Evolutionary conservation across 2,797 vertebrate species (phyloP).

Genomic region (Fundulus diaphanus): DNA sequence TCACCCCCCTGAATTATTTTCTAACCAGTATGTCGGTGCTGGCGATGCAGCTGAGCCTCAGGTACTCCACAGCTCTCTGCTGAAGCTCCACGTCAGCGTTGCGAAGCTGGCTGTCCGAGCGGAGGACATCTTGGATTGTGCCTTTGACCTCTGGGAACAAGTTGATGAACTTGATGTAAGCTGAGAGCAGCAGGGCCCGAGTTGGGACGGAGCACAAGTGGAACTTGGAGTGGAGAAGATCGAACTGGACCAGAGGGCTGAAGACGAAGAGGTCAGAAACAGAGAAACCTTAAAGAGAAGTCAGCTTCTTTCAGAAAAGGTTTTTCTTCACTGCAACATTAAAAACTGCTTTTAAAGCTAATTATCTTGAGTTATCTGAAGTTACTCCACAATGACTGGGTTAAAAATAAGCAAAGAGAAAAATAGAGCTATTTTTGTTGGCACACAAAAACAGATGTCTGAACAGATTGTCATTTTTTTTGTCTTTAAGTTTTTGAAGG

Average conservation of each 20-base stretch:
- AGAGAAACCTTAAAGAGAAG: background rate
- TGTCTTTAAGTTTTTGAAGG: too few species aligned
- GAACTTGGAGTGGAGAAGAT: slow-evolving; percentile 94
- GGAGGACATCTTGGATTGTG: slow-evolving; percentile 92
- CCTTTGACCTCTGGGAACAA: slow-evolving; percentile 92
- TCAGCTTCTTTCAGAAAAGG: background rate
- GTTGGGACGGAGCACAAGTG: slow-evolving; percentile 93
- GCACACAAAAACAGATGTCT: too few species aligned
- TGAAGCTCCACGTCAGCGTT: slow-evolving; percentile 93
- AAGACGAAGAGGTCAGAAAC: background rate
- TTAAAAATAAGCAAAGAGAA: too few species aligned
- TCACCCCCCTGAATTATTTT: background rate
- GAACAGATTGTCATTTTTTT: too few species aligned
- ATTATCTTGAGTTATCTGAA: too few species aligned
- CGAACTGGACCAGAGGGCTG: slow-evolving; percentile 92
- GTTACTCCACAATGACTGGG: too few species aligned
- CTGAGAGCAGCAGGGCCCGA: slow-evolving; percentile 89
- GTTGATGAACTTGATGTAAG: slow-evolving; percentile 97
- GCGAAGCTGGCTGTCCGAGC: slow-evolving; percentile 91
- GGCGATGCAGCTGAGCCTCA: slow-evolving; percentile 92
- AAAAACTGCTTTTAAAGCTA: too few species aligned
- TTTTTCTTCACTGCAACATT: background rate
- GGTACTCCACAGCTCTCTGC: slow-evolving; percentile 93
- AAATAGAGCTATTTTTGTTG: too few species aligned
- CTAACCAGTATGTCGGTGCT: slow-evolving; percentile 90